These are phyloP conservation scores for Calidris pugnax DNA, from an alignment of 2,113 vertebrate genomes.

Conservation along the genomic window DNA sequence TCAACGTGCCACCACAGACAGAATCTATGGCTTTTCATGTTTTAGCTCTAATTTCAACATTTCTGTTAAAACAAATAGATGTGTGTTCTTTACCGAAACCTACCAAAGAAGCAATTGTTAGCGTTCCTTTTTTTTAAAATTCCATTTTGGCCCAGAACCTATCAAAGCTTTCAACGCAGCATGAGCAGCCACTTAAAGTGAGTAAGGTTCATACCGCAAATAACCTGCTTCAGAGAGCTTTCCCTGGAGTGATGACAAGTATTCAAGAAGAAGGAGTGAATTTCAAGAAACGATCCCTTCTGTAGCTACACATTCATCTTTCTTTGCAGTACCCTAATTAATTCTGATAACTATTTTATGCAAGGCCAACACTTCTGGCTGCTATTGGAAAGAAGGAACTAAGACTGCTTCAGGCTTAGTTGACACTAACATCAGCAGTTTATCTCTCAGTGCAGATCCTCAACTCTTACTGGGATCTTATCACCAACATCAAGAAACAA, in stretches of 20 bases:
- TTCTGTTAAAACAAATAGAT: neutral
- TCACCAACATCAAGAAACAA: neutral
- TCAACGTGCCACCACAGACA: neutral
- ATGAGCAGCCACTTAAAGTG: neutral
- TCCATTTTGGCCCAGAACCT: neutral
- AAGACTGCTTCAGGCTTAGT: neutral
- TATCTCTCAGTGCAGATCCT: neutral
- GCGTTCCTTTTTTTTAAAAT: neutral
- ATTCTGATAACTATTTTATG: conserved; percentile 13
- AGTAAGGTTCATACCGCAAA: neutral
- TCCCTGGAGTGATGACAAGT: neutral
- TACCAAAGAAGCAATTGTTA: neutral
- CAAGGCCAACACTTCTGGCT: neutral
- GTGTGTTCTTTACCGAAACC: neutral
- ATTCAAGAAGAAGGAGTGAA: neutral
- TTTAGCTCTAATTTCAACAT: neutral
- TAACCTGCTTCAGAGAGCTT: neutral
- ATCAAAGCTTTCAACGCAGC: neutral
- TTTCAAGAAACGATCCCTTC: neutral
- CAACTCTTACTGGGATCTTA: neutral
- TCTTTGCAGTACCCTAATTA: neutral
- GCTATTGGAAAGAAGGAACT: neutral
- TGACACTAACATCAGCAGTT: neutral
- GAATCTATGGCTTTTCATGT: neutral
- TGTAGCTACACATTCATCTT: neutral